Conservation (phyloP, 2,113 vertebrate genomes). For the Elephantulus edwardii region DNA sequence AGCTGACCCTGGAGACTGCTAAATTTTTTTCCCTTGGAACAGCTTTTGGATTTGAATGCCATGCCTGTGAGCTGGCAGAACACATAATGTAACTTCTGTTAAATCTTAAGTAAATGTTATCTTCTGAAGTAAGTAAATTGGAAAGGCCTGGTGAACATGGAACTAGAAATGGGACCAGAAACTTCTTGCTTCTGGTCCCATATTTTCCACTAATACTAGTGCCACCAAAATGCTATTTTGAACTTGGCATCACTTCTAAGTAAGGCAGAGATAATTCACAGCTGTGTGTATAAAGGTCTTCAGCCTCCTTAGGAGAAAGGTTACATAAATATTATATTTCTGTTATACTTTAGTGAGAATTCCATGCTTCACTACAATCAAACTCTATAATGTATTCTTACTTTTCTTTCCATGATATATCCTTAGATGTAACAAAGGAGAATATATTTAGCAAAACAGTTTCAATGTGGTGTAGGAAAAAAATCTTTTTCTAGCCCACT, state of each 20-base stretch:
- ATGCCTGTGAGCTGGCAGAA: too few species aligned
- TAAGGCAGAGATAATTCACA: background rate
- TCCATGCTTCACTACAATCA: background rate
- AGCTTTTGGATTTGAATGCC: too few species aligned
- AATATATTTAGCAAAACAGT: background rate
- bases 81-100: background rate
- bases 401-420: background rate
- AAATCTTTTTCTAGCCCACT: too few species aligned
- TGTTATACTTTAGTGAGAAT: conserved; percentile 12
- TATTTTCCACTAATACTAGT: background rate
- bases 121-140: background rate
- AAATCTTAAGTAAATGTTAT: background rate
- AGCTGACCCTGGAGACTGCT: too few species aligned
- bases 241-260: background rate
- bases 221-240: background rate
- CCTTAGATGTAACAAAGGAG: background rate
- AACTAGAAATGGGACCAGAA: background rate
- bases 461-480: too few species aligned
- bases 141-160: background rate
- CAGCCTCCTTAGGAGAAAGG: background rate
- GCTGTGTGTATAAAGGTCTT: background rate
- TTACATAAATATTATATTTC: conserved; percentile 17
- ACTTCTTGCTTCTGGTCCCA: too few species aligned
- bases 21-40: too few species aligned
- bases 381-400: background rate